phyloP scores from a whole-genome alignment of 1,140 invertebrate species.

The Drosophila parabipectinata region DNA sequence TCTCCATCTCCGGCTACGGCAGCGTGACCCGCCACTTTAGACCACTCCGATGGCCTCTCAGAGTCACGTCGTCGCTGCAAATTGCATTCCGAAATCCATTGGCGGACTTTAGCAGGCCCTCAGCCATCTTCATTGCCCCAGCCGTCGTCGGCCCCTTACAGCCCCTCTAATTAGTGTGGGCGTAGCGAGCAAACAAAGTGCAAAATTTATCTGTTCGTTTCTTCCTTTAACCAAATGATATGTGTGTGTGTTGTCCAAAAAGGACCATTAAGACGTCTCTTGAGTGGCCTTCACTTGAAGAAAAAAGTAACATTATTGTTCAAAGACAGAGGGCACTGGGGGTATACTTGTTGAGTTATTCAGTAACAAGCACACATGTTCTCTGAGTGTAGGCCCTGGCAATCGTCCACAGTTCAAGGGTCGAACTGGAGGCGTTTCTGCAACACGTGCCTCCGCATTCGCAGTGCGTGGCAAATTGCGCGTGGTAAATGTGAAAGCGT shows the following conservation, averaged over 20 bases:
- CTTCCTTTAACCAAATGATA: slow-evolving; percentile 42
- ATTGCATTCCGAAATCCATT: slow-evolving; percentile 47
- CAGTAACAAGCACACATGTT: background rate
- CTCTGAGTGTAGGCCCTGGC: background rate
- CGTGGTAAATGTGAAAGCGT: slow-evolving; percentile 66
- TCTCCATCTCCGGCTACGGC: background rate
- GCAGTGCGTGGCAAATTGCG: slow-evolving; percentile 55
- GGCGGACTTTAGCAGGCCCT: slow-evolving; percentile 18
- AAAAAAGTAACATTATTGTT: background rate
- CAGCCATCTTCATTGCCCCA: slow-evolving; percentile 4
- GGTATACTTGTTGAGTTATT: no score
- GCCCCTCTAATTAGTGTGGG: slow-evolving; percentile 56
- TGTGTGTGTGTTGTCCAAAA: slow-evolving; percentile 29
- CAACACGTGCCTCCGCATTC: slow-evolving; percentile 49
- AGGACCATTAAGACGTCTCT: slow-evolving; percentile 35
- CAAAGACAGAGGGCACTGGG: no score
- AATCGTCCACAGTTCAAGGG: slow-evolving; percentile 28
- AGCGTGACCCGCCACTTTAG: slow-evolving; percentile 38
- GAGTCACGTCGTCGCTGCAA: slow-evolving; percentile 45
- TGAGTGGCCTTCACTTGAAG: slow-evolving; percentile 22
- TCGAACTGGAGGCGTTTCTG: slow-evolving; percentile 32
- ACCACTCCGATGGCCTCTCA: slow-evolving; percentile 33
- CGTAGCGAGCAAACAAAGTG: slow-evolving; percentile 55
- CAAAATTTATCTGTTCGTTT: slow-evolving; percentile 45
- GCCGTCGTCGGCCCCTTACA: slow-evolving; percentile 9